Conservation (phyloP, 1,140 invertebrate genomes). For the Panagrolaimus sp. region DNA sequence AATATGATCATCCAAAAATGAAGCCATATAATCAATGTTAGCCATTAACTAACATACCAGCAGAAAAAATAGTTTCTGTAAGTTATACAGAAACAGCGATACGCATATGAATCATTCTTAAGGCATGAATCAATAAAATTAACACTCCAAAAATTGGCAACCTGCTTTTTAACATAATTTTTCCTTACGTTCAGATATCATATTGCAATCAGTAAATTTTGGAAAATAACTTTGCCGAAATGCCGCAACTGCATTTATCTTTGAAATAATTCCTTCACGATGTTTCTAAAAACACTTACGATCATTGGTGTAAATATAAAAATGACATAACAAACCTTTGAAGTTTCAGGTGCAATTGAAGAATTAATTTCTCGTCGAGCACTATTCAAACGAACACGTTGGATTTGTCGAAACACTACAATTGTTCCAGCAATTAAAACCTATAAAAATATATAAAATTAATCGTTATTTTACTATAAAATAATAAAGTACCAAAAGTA, state of each 20-base stretch:
- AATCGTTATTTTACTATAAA: slow-evolving; percentile 1
- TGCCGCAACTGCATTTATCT: slow-evolving; percentile 38
- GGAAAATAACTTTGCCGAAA: slow-evolving; percentile 42
- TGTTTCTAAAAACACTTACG: slow-evolving; percentile 30
- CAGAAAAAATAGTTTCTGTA: no score
- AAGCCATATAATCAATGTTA: not conserved
- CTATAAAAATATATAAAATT: slow-evolving; percentile 1
- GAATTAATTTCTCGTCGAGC: slow-evolving; percentile 41
- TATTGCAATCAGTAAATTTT: slow-evolving; percentile 45
- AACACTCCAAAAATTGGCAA: no score
- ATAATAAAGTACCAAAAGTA: slow-evolving; percentile 43
- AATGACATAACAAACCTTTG: slow-evolving; percentile 32
- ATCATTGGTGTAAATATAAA: slow-evolving; percentile 15
- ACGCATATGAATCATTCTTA: no score
- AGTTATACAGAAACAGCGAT: no score
- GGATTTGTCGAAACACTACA: slow-evolving; percentile 50
- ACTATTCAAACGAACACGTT: slow-evolving; percentile 46
- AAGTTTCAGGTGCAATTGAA: slow-evolving; percentile 40
- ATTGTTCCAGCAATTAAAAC: slow-evolving; percentile 36
- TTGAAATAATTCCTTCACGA: slow-evolving; percentile 30
- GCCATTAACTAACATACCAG: not conserved
- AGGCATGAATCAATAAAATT: no score
- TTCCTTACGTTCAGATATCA: slow-evolving; percentile 49
- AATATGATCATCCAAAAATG: not conserved
- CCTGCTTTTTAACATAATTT: not conserved